Evolutionary conservation across 2,797 vertebrate genomes (phyloP).

Genomic region (Yasuhikotakia modesta): DNA sequence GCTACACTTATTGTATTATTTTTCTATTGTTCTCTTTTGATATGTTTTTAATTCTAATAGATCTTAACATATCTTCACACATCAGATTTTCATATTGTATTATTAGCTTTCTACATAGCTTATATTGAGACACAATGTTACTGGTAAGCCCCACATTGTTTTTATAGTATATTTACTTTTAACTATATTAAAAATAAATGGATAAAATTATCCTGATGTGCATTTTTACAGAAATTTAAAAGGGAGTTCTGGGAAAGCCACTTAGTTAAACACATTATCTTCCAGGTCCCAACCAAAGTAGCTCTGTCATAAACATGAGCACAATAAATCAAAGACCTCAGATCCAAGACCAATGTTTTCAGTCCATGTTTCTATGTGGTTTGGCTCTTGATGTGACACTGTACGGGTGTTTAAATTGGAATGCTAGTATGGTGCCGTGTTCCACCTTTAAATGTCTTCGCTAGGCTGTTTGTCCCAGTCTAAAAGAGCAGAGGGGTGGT

Average conservation of each 20-base stretch:
- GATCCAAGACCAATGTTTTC: slow-evolving; percentile 63
- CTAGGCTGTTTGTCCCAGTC: slow-evolving; percentile 64
- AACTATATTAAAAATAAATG: background rate
- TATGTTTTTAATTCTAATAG: background rate
- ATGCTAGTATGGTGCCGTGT: slow-evolving; percentile 61
- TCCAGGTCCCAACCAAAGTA: slow-evolving; percentile 31
- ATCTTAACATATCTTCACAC: too few relatives aligned
- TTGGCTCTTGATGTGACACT: slow-evolving; percentile 8
- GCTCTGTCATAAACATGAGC: slow-evolving; percentile 34
- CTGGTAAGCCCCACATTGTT: background rate
- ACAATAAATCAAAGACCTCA: slow-evolving; percentile 49
- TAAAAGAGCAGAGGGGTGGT: slow-evolving; percentile 44
- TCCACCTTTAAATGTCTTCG: slow-evolving; percentile 40
- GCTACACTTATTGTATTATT: background rate
- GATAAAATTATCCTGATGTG: slow-evolving; percentile 12
- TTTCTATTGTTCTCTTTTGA: background rate
- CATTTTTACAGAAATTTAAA: slow-evolving; percentile 3
- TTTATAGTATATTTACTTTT: background rate
- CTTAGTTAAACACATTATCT: slow-evolving; percentile 12
- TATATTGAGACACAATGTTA: background rate
- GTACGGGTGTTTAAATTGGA: slow-evolving; percentile 68
- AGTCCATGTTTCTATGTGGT: slow-evolving; percentile 56
- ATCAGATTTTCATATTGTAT: too few relatives aligned
- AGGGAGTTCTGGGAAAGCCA: slow-evolving; percentile 18
- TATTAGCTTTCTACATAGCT: background rate